Percentiles rank a stretch among this genome's conserved stretches.
Conservation (phyloP, 2,888 invertebrate genomes). For the Yponomeuta malinellus region DNA sequence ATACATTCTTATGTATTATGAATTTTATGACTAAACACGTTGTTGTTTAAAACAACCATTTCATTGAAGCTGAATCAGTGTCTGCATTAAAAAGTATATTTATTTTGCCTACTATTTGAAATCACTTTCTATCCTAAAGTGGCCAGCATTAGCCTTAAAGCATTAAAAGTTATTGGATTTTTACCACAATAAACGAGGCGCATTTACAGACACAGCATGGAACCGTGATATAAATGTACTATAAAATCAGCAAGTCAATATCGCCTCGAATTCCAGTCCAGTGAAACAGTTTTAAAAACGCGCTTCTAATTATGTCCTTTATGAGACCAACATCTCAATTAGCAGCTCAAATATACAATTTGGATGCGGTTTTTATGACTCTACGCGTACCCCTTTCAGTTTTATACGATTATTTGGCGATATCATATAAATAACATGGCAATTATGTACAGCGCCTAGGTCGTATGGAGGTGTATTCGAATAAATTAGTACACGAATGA, state of each 20-base stretch:
- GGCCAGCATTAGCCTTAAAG: no score
- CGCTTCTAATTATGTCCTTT: slow-evolving; percentile 35
- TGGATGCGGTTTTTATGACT: slow-evolving; percentile 41
- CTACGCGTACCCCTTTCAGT: slow-evolving; percentile 28
- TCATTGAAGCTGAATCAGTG: no score
- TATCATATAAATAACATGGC: neutral
- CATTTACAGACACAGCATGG: slow-evolving; percentile 31
- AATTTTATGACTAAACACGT: neutral
- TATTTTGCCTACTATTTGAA: neutral
- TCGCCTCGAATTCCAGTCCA: neutral
- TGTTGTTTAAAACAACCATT: neutral
- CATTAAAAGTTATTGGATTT: neutral
- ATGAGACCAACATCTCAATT: slow-evolving; percentile 44
- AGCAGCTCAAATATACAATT: slow-evolving; percentile 33
- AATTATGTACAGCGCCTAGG: slow-evolving; percentile 8
- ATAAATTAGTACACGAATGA: neutral
- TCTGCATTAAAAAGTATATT: no score
- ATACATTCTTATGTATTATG: neutral
- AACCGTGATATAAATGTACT: slow-evolving; percentile 38
- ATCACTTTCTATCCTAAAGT: neutral
- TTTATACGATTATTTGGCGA: slow-evolving; percentile 15
- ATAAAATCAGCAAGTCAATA: slow-evolving; percentile 31
- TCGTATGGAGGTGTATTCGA: neutral
- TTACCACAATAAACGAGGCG: neutral
- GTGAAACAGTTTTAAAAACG: slow-evolving; percentile 31